These are phyloP conservation scores for Penaeus indicus DNA, from an alignment of 1,140 invertebrate genomes.

Conservation along the genomic window DNA sequence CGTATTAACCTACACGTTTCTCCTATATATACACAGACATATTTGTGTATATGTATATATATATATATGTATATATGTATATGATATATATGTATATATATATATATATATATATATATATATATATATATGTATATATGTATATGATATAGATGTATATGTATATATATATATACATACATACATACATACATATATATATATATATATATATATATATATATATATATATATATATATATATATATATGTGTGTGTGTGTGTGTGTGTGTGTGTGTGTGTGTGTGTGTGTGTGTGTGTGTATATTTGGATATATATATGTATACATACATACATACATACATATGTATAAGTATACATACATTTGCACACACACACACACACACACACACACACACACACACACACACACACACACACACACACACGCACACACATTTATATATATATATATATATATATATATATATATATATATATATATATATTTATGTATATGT, in stretches of 20 bases:
- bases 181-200: neutral
- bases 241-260: neutral
- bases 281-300: neutral
- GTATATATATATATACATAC: neutral
- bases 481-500: conserved; percentile 29
- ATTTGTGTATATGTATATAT: neutral
- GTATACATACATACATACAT: neutral
- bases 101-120: conserved; percentile 23
- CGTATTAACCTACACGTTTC: neutral
- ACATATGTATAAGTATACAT: neutral
- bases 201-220: conserved; percentile 20
- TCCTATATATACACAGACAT: neutral
- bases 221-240: conserved; percentile 28
- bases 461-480: conserved; percentile 34
- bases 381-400: neutral
- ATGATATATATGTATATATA: conserved; percentile 1
- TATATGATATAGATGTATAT: neutral
- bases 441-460: conserved; percentile 32
- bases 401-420: conserved; percentile 43
- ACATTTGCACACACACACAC: neutral
- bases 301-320: neutral
- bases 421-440: conserved; percentile 1
- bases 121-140: conserved; percentile 8
- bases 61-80: neutral
- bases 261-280: neutral